Conservation (phyloP, 2,113 vertebrate species). For the Orientallactaga bullata region DNA sequence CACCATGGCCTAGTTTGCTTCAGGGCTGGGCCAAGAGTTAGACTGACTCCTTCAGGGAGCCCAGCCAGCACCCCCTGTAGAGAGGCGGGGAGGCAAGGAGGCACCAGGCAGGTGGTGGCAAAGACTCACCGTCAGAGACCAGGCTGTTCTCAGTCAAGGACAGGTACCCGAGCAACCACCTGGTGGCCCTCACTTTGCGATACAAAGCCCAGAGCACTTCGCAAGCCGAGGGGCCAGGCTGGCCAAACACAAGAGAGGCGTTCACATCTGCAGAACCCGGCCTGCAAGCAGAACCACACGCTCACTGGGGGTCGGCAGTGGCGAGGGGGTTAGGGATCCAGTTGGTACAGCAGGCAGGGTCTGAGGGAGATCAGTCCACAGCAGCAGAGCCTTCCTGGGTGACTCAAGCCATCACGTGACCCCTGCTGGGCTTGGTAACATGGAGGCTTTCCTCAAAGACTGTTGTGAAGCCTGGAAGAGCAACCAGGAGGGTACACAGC, state of each 20-base stretch:
- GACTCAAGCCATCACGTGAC: neutral
- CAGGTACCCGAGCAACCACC: constrained; percentile 26
- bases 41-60: neutral
- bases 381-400: too few species aligned
- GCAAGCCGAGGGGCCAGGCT: neutral
- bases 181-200: neutral
- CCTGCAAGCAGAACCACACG: neutral
- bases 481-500: neutral
- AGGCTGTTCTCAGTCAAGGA: constrained; percentile 42
- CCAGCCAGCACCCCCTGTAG: neutral
- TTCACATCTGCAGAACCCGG: constrained; percentile 21
- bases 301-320: neutral
- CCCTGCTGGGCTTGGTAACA: neutral
- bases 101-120: neutral
- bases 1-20: neutral
- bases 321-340: accelerated
- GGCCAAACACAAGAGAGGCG: constrained; percentile 44
- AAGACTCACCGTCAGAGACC: constrained; percentile 40
- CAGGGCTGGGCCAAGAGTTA: neutral
- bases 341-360: neutral
- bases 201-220: constrained; percentile 64
- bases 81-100: neutral
- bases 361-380: accelerated
- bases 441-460: neutral
- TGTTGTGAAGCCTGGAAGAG: neutral